Evolutionary conservation across 1,140 invertebrate genomes (phyloP).

Genomic region (Ridgeia piscesae): DNA sequence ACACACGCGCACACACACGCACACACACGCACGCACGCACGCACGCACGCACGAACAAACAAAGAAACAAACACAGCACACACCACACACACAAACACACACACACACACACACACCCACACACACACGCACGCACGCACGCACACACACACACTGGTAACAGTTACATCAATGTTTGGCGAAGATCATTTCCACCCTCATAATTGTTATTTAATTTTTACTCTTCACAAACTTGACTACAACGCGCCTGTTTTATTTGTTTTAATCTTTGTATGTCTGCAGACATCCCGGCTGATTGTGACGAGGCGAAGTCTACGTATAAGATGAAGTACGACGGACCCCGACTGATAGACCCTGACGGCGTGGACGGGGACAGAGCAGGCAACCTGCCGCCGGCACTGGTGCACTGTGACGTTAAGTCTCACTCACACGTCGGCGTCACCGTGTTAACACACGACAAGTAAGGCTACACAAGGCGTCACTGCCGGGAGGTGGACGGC

Average conservation of each 20-base stretch:
- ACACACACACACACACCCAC: no score
- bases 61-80: no score
- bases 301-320: neutral
- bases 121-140: no score
- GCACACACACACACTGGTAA: no score
- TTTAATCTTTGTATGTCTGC: neutral
- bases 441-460: neutral
- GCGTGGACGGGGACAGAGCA: neutral
- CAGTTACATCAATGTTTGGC: no score
- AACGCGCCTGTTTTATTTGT: neutral
- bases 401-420: neutral
- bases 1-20: no score
- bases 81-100: no score
- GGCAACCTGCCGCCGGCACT: neutral
- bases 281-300: conserved; percentile 7
- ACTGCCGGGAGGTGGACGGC: no score
- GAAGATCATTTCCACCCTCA: no score
- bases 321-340: neutral
- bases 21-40: no score
- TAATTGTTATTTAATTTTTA: neutral
- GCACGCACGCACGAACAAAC: no score
- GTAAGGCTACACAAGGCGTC: no score
- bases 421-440: neutral
- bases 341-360: neutral
- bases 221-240: neutral